These are phyloP conservation scores for Oreochromis mossambicus DNA, from an alignment of 2,797 vertebrate species.

Conservation along the genomic window DNA sequence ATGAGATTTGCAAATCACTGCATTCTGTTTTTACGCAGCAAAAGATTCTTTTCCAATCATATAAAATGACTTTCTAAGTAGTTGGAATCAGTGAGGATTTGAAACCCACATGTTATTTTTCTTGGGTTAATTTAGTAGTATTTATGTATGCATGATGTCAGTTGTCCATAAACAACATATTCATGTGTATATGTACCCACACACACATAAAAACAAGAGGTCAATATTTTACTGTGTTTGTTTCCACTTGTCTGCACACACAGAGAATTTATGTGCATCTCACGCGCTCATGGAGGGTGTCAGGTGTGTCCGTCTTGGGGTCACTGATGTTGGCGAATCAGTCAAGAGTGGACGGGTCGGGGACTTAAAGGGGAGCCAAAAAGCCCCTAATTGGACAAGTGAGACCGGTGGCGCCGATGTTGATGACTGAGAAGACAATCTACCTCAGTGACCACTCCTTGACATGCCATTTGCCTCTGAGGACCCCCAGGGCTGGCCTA, in stretches of 20 bases:
- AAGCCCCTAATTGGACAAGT: slow-evolving; percentile 74
- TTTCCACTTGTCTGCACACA: slow-evolving; percentile 10
- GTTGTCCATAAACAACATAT: not conserved
- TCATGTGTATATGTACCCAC: not conserved
- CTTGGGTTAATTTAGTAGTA: not conserved
- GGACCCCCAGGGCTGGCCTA: slow-evolving; percentile 72
- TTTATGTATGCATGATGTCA: not conserved
- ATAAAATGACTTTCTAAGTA: not conserved
- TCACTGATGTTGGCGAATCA: slow-evolving; percentile 43
- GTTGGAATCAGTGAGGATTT: not conserved
- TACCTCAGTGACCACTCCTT: slow-evolving; percentile 73
- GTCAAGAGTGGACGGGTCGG: slow-evolving; percentile 39
- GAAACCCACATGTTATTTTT: not conserved
- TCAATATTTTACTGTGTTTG: not conserved
- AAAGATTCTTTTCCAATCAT: not conserved
- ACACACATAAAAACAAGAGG: not conserved
- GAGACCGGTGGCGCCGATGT: slow-evolving; percentile 48
- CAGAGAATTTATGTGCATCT: slow-evolving; percentile 19
- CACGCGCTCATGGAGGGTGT: slow-evolving; percentile 27
- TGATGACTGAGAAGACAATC: slow-evolving; percentile 43
- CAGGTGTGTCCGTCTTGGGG: slow-evolving; percentile 52
- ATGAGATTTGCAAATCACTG: not conserved
- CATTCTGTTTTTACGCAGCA: not conserved
- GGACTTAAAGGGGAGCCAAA: slow-evolving; percentile 63
- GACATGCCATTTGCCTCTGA: slow-evolving; percentile 75